Evolutionary conservation across 1,140 invertebrate genomes (phyloP).

Genomic region (Ptiloglossa arizonensis): DNA sequence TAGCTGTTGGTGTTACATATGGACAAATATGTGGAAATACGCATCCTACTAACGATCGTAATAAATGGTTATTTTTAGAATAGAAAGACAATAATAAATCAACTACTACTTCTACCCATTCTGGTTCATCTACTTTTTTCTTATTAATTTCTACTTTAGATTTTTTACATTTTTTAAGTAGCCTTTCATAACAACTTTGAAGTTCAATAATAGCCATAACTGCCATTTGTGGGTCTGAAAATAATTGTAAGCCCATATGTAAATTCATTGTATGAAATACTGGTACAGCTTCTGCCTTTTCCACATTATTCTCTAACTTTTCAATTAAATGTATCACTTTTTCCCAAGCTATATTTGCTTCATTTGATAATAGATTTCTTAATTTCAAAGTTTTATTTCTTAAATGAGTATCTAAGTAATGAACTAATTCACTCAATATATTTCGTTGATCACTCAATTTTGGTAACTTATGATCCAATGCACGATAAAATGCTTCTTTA

Average conservation of each 20-base stretch:
- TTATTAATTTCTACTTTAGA: constrained; percentile 65
- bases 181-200: constrained; percentile 86
- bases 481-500: constrained; percentile 85
- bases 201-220: constrained; percentile 86
- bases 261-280: constrained; percentile 87
- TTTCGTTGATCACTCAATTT: constrained; percentile 84
- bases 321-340: constrained; percentile 82
- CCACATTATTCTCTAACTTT: constrained; percentile 77
- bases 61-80: constrained; percentile 86
- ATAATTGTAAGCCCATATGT: constrained; percentile 88
- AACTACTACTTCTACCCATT: constrained; percentile 90
- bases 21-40: constrained; percentile 89
- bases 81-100: constrained; percentile 89
- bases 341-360: constrained; percentile 84
- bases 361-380: constrained; percentile 81
- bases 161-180: constrained; percentile 79
- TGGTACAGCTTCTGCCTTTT: constrained; percentile 69
- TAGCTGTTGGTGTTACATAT: constrained; percentile 85
- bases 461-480: constrained; percentile 84
- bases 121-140: constrained; percentile 82
- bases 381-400: constrained; percentile 79
- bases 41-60: constrained; percentile 86
- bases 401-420: constrained; percentile 81
- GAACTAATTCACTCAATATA: constrained; percentile 83
- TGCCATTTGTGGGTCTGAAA: constrained; percentile 86